phyloP scores from a whole-genome alignment of 2,113 vertebrate species.

The Malaclemys terrapin region DNA sequence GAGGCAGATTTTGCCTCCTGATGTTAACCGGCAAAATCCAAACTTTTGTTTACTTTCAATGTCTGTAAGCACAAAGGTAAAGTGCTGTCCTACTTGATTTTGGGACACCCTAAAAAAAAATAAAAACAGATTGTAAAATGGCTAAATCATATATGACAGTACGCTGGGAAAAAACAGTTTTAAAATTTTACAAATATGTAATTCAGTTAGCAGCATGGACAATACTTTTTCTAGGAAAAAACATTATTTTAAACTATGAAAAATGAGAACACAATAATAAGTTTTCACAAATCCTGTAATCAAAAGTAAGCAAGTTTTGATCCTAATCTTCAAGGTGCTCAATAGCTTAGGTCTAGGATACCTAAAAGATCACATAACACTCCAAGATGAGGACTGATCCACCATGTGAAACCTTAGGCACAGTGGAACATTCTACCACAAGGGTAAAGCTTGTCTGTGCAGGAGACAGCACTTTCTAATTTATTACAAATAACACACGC shows the following conservation, averaged over 20 bases:
- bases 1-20: conserved; percentile 92
- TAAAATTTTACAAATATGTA: neutral
- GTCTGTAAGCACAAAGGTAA: conserved; percentile 98
- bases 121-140: neutral
- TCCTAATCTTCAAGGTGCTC: neutral
- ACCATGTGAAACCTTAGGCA: neutral
- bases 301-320: neutral
- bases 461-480: neutral
- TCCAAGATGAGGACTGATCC: neutral
- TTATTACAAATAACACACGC: neutral
- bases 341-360: neutral
- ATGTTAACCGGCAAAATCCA: conserved; percentile 96
- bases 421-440: neutral
- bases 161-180: neutral
- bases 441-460: neutral
- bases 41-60: conserved; percentile 97
- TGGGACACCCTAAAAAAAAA: conserved; percentile 86
- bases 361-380: neutral
- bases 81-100: conserved; percentile 97
- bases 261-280: neutral
- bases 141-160: neutral
- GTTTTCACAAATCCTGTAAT: neutral
- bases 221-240: neutral
- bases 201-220: neutral
- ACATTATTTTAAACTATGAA: neutral